Conservation (phyloP, 37 sponge, comb jelly and placozoan genomes). For the Mnemiopsis leidyi region DNA sequence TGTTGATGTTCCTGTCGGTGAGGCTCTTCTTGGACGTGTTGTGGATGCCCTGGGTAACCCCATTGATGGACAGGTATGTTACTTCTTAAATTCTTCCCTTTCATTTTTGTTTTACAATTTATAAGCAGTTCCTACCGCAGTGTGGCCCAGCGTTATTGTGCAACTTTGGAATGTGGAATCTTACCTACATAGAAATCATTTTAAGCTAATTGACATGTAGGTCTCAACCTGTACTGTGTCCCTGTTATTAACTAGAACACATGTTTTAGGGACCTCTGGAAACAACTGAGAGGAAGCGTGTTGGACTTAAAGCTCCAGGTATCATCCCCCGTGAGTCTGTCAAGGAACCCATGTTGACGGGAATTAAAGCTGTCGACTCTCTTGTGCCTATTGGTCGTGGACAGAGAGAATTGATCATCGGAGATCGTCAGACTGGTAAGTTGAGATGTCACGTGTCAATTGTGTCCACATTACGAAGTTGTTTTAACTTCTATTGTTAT, state of each 20-base stretch:
- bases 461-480: too few species aligned
- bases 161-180: too few species aligned
- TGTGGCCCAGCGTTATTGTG: too few species aligned
- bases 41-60: constrained; percentile 97
- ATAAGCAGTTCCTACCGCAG: too few species aligned
- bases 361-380: constrained; percentile 98
- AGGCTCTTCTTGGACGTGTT: constrained; percentile 85
- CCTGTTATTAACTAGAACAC: too few species aligned
- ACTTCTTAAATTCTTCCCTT: background rate
- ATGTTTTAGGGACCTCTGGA: constrained; percentile 78
- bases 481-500: too few species aligned
- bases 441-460: too few species aligned
- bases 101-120: background rate
- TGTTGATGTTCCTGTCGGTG: constrained; percentile 96
- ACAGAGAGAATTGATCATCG: constrained; percentile 97
- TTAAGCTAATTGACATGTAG: too few species aligned
- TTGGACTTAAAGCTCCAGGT: constrained; percentile 97
- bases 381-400: constrained; percentile 98
- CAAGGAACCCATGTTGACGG: constrained; percentile 96
- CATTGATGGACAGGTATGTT: constrained; percentile 90
- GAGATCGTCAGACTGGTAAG: constrained; percentile 95
- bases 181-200: too few species aligned
- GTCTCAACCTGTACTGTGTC: too few species aligned
- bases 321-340: constrained; percentile 98
- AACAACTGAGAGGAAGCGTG: constrained; percentile 73